Evolutionary conservation across 2,888 invertebrate species (phyloP).

Genomic region (Mystacides longicornis): DNA sequence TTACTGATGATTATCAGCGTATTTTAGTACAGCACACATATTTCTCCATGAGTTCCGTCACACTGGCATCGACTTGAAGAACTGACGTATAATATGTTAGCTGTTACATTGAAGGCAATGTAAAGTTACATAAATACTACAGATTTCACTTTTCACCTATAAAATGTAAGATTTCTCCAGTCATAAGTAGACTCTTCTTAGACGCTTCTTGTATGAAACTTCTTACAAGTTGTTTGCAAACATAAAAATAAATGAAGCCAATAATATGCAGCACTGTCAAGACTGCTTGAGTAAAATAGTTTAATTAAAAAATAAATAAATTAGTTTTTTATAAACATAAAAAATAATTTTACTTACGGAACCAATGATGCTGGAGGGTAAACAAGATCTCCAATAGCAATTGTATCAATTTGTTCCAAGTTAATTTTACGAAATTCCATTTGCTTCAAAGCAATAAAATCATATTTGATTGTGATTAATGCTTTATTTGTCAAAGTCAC

Average conservation of each 20-base stretch:
- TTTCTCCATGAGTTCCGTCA: no score
- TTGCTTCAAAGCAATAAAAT: constrained; percentile 74
- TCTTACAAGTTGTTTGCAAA: not conserved
- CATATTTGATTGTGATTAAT: constrained; percentile 71
- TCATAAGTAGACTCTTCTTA: no score
- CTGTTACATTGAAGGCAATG: no score
- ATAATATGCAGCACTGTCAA: not conserved
- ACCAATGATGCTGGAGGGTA: constrained; percentile 76
- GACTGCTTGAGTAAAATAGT: not conserved
- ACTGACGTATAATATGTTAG: no score
- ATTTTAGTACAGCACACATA: no score
- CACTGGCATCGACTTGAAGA: no score
- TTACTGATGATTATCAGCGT: no score
- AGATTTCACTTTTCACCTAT: no score
- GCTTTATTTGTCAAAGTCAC: constrained; percentile 66
- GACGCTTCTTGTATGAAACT: no score
- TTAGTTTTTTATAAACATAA: not conserved
- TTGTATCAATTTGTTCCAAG: constrained; percentile 60
- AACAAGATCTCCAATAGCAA: constrained; percentile 69
- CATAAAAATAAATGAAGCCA: not conserved
- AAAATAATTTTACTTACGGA: constrained; percentile 59
- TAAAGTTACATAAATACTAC: no score
- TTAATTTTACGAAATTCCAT: constrained; percentile 63
- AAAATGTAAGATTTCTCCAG: no score
- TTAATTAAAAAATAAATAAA: constrained; percentile 12